These are phyloP conservation scores for Labeo catla DNA, from an alignment of 2,113 vertebrate species.

Conservation along the genomic window DNA sequence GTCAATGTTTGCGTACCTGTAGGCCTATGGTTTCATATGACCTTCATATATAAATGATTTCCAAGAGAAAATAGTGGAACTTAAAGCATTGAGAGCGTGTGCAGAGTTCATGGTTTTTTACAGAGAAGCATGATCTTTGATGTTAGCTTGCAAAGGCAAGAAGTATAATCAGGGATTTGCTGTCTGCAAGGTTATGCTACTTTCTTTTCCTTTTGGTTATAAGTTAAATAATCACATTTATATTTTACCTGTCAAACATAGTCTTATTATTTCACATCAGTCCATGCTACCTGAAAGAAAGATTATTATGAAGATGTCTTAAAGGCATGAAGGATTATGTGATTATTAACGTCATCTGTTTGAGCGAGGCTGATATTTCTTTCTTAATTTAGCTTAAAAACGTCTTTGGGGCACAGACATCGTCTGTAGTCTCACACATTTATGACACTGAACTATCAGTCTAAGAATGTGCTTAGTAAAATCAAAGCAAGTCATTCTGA, in stretches of 20 bases:
- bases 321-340: slow-evolving; percentile 7
- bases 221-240: background rate
- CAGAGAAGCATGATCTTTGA: background rate
- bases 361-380: slow-evolving; percentile 1
- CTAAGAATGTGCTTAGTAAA: background rate
- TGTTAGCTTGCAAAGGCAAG: slow-evolving; percentile 11
- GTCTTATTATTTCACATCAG: background rate
- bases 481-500: background rate
- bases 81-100: background rate
- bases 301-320: background rate
- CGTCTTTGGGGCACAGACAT: background rate
- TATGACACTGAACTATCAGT: background rate
- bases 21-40: background rate
- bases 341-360: slow-evolving; percentile 4
- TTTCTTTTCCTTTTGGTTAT: background rate
- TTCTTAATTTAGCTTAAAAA: slow-evolving; percentile 15
- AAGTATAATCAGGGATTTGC: slow-evolving; percentile 12
- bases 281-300: background rate
- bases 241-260: background rate
- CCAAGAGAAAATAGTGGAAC: background rate
- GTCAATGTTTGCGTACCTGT: background rate
- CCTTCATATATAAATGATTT: slow-evolving; percentile 7
- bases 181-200: background rate
- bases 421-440: background rate
- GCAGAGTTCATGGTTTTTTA: background rate